These are phyloP conservation scores for Allacma fusca DNA, from an alignment of 2,888 invertebrate genomes.

Conservation along the genomic window DNA sequence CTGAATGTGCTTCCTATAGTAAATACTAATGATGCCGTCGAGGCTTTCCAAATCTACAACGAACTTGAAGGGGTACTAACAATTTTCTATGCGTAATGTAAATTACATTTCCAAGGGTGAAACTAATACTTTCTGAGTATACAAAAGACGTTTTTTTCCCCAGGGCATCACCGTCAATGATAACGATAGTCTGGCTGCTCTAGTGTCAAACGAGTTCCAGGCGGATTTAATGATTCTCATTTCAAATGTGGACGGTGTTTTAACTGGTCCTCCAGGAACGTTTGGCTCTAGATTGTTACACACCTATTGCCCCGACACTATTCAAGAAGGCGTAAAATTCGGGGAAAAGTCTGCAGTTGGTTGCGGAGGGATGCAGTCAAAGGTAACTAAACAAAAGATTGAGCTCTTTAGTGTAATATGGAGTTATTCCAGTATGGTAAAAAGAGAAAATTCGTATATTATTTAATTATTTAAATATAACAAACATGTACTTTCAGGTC, in stretches of 20 bases:
- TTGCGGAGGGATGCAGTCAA: conserved; percentile 97
- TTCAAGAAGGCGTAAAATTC: conserved; percentile 76
- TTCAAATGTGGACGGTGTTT: conserved; percentile 99
- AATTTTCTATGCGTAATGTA: neutral
- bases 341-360: conserved; percentile 94
- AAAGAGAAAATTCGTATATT: too few species aligned
- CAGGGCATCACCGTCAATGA: conserved; percentile 70
- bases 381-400: too few species aligned
- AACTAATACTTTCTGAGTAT: neutral
- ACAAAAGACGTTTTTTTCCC: neutral
- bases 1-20: conserved; percentile 98
- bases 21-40: conserved; percentile 98
- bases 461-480: too few species aligned
- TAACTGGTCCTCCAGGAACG: conserved; percentile 92
- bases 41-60: conserved; percentile 90
- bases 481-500: conserved; percentile 67
- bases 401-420: neutral
- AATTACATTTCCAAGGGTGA: neutral
- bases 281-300: conserved; percentile 93
- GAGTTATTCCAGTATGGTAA: too few species aligned
- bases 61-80: conserved; percentile 75
- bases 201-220: conserved; percentile 89
- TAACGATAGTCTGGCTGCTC: conserved; percentile 96
- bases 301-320: conserved; percentile 86
- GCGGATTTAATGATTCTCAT: conserved; percentile 96